Percentiles rank a stretch among this genome's conserved stretches.
phyloP scores from a whole-genome alignment of 2,888 invertebrate species.

The Lithophane semibrunnea region DNA sequence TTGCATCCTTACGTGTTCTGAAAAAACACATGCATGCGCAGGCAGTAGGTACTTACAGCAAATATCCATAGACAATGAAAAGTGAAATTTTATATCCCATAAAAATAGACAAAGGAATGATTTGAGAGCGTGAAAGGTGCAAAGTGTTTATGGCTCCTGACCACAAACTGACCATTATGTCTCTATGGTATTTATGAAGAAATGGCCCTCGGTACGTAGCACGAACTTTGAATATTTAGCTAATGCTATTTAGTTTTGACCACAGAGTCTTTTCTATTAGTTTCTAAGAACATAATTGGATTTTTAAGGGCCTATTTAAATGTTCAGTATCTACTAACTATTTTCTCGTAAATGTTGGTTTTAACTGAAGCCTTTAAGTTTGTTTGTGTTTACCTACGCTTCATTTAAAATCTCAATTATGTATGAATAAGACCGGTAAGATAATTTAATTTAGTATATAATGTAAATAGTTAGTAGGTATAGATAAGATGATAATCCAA shows the following conservation, averaged over 20 bases:
- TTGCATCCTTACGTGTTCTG: not conserved
- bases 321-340: slow-evolving; percentile 18
- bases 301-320: slow-evolving; percentile 46
- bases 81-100: slow-evolving; percentile 78
- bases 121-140: slow-evolving; percentile 79
- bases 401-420: slow-evolving; percentile 22
- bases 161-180: slow-evolving; percentile 75
- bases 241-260: slow-evolving; percentile 65
- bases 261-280: slow-evolving; percentile 61
- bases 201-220: slow-evolving; percentile 55
- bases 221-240: slow-evolving; percentile 62
- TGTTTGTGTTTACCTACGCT: not conserved
- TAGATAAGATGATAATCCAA: not conserved
- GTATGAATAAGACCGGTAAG: not conserved
- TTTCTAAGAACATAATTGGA: slow-evolving; percentile 53
- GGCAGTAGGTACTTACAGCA: not conserved
- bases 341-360: slow-evolving; percentile 39
- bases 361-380: not conserved
- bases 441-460: too few relatives aligned
- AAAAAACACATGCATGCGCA: not conserved
- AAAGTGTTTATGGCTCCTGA: slow-evolving; percentile 74
- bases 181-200: slow-evolving; percentile 77
- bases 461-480: too few relatives aligned
- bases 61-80: slow-evolving; percentile 51
- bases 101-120: slow-evolving; percentile 82